Evolutionary conservation across 2,797 vertebrate species (phyloP), one percentile per base, ranked within the genome.

Genomic region (Falco peregrinus): DNA sequence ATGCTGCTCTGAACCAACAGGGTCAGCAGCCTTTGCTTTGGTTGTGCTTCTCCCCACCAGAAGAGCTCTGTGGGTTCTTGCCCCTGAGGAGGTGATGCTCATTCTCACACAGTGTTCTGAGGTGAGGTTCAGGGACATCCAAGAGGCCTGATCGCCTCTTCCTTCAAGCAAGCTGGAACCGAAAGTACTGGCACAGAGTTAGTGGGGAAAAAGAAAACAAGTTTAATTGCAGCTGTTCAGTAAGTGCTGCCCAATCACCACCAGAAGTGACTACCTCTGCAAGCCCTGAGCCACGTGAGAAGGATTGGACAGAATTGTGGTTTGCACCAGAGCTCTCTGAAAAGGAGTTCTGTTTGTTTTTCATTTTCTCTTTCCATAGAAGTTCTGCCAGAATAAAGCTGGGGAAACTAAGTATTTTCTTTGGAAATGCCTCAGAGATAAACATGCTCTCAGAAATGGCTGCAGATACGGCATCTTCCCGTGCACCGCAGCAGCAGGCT

Each of bases 381-480:
- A 83, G 94, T 7, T 61, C 25, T 91, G 95, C 87, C 95, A 96
- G 87, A 74, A 75, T 61, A 79, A 93, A 97, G 89, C 64, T 16
- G 60, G 57, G 79, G 92, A 96, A 97, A 94, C 65, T 0, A 7
- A 84, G n/a, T 82, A 60, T 88, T 75, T 95, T 96, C 59, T 95
- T 97, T 97, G 92, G 94, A 96, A 91, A 65, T 80, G 84, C n/a
- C 77, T 96, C 78, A 90, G 94, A 97, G 76, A 86, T 76, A 93
- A 92, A 69, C 45, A 89, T 28, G 65, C 64, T 88, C 79, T 84
- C 85, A 65, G 65, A 71, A 86, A 90, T 39, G 35, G 79, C 80
- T 93, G 69, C 54, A 94, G 85, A 89, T 51, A n/a, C 0, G 13
- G 79, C 68, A 89, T 59, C 41, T 56, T 47, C 31, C 54, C 18